These are phyloP conservation scores for Sipha flava DNA, from an alignment of 1,140 invertebrate species.

Conservation along the genomic window DNA sequence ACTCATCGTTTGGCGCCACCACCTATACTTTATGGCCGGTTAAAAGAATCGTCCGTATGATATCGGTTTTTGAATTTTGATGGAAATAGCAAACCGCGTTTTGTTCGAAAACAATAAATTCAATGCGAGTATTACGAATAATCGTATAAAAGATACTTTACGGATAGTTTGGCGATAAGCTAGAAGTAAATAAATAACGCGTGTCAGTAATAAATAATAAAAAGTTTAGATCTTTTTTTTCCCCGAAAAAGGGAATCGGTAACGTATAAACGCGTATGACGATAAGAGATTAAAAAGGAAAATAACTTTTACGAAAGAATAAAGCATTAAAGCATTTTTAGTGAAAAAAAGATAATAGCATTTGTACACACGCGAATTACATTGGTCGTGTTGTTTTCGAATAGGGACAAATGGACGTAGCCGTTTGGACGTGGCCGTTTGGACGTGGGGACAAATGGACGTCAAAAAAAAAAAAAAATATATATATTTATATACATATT, in stretches of 20 bases:
- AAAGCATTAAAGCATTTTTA: too few relatives aligned
- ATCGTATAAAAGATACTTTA: neutral
- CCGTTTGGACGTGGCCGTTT: too few relatives aligned
- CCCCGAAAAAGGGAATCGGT: neutral
- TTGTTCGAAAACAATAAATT: neutral
- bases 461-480: too few relatives aligned
- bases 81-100: neutral
- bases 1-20: too few relatives aligned
- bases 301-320: too few relatives aligned
- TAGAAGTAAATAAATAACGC: neutral
- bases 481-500: too few relatives aligned
- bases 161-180: neutral
- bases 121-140: neutral
- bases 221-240: neutral
- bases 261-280: neutral
- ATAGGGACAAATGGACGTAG: too few relatives aligned
- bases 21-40: neutral
- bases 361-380: too few relatives aligned
- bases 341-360: too few relatives aligned
- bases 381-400: too few relatives aligned
- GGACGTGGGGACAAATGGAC: too few relatives aligned
- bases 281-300: neutral
- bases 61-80: neutral
- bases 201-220: neutral
- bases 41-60: neutral